These are phyloP conservation scores for Pandion haliaetus DNA, from an alignment of 2,113 vertebrate genomes.

Conservation along the genomic window DNA sequence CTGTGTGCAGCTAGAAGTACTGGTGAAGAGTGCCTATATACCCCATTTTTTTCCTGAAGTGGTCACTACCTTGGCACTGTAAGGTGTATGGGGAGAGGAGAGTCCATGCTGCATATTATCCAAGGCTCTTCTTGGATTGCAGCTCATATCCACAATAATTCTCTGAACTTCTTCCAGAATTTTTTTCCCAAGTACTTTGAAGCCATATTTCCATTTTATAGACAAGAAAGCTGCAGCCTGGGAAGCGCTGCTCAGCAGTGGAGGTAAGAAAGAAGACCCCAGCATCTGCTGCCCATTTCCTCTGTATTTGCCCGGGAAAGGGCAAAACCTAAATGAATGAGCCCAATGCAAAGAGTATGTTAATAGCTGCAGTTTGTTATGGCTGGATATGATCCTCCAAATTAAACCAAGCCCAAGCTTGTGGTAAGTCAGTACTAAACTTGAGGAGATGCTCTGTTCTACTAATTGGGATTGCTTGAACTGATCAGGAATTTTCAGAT, in stretches of 20 bases:
- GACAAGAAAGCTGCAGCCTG: neutral
- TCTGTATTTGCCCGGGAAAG: neutral
- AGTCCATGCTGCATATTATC: neutral
- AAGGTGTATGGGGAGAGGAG: neutral
- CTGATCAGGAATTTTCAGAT: neutral
- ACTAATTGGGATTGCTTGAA: neutral
- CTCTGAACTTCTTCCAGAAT: neutral
- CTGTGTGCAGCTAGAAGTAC: neutral
- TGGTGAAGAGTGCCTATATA: neutral
- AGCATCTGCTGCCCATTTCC: neutral
- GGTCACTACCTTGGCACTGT: neutral
- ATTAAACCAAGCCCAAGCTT: neutral
- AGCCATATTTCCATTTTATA: neutral
- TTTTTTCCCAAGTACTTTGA: neutral
- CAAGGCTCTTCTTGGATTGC: neutral
- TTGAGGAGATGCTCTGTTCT: rapidly evolving
- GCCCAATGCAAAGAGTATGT: neutral
- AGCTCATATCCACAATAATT: neutral
- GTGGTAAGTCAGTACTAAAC: neutral
- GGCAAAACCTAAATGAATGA: neutral
- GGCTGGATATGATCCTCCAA: neutral
- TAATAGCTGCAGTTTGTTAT: neutral
- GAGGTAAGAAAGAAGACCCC: neutral
- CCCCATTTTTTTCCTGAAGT: neutral
- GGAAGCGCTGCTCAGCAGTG: neutral